Conservation (phyloP, 2,797 vertebrate genomes). For the Syngnathus rostellatus region DNA sequence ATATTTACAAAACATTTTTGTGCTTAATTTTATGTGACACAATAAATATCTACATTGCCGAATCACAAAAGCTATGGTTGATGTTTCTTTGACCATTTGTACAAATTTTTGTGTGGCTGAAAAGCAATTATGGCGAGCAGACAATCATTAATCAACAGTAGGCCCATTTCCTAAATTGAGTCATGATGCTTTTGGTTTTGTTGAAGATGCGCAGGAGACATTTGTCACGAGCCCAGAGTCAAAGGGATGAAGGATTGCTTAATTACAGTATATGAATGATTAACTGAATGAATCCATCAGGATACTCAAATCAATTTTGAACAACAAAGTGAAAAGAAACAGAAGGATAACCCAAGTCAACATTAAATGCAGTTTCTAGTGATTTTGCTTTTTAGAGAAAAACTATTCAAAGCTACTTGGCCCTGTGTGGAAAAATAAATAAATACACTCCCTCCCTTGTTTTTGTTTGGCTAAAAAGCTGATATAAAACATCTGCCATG, state of each 20-base stretch:
- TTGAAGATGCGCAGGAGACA: slow-evolving; percentile 6
- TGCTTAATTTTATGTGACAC: neutral
- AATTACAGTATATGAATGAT: slow-evolving; percentile 3
- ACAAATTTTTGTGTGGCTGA: slow-evolving; percentile 12
- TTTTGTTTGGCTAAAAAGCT: neutral
- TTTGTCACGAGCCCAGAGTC: slow-evolving; percentile 15
- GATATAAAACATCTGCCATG: neutral
- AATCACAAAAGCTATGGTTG: neutral
- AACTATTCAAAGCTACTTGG: no score
- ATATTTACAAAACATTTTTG: neutral
- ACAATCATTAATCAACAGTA: slow-evolving; percentile 18
- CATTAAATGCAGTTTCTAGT: no score
- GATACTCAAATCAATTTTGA: neutral
- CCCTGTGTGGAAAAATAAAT: no score
- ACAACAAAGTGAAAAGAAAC: no score
- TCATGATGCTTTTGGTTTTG: slow-evolving; percentile 19
- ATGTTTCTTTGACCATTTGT: neutral
- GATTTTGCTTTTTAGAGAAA: no score
- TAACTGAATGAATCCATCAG: slow-evolving; percentile 5
- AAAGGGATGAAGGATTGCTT: slow-evolving; percentile 11
- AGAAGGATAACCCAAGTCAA: no score
- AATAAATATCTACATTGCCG: neutral
- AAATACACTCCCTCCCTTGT: no score
- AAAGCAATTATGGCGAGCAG: slow-evolving; percentile 14
- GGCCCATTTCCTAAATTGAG: slow-evolving; percentile 12